phyloP scores from a whole-genome alignment of 2,113 vertebrate genomes.

The Pelecanus crispus region DNA sequence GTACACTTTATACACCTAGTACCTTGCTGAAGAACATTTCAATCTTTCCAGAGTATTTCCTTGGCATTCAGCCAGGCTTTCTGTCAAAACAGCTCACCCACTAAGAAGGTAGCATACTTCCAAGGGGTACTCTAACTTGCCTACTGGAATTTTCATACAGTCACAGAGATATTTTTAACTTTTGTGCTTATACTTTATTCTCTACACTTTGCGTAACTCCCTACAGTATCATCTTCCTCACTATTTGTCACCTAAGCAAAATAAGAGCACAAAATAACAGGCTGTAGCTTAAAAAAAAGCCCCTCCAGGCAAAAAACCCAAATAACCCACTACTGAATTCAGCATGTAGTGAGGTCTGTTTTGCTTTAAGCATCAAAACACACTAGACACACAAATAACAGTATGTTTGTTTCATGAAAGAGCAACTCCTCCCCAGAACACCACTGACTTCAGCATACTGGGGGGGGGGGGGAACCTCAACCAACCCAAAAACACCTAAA shows the following conservation, averaged over 20 bases:
- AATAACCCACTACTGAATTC: not conserved
- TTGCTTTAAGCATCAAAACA: not conserved
- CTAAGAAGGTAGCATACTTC: not conserved
- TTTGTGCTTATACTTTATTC: not conserved
- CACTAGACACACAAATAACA: not conserved
- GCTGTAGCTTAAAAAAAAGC: not conserved
- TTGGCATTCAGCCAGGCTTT: not conserved
- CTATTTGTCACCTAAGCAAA: not conserved
- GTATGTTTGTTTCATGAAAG: not conserved
- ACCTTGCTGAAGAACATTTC: not conserved
- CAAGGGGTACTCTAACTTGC: not conserved
- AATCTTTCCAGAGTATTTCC: not conserved
- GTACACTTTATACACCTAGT: no score
- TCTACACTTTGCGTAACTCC: not conserved
- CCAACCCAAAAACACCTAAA: no score
- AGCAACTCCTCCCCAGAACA: not conserved
- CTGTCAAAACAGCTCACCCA: not conserved
- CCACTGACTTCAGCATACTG: not conserved
- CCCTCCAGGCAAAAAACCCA: no score
- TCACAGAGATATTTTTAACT: not conserved
- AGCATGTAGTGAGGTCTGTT: not conserved
- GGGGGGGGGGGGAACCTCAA: no score
- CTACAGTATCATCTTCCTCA: not conserved
- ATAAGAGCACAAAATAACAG: not conserved
- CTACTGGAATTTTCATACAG: not conserved